Evolutionary conservation across 1,140 invertebrate genomes (phyloP), one percentile per base, ranked within the genome.

Genomic region (Kradibia gibbosae): DNA sequence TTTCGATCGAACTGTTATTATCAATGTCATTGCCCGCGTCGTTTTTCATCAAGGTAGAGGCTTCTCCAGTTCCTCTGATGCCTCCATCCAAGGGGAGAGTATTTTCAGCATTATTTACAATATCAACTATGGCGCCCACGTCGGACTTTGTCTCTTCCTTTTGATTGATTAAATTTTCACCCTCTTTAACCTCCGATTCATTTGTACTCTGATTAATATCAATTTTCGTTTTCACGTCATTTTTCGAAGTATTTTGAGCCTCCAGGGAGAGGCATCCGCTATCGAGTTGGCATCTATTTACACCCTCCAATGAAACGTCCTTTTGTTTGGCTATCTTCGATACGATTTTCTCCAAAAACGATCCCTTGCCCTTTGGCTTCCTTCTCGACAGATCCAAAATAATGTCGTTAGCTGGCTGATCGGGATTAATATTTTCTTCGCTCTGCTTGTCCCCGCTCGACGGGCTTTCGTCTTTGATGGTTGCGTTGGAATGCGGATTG

Each of bases 281-380:
- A 25, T 73, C 53, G 7, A 55, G 15, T 15, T 60, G 55, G 89
- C 85, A 86, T 20, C 84, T 86, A 53, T 86, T 85, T 17, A 89
- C 89, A 1, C 84, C 83, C 17, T 90, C 88, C 10, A 90, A 72
- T 22, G 87, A 73, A n/a, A 87, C 88, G 22, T 91, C 90, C 70
- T 91, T 91, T 39, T 91, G 87, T 45, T 80, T 80, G 0, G 90
- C 90, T 36, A 91, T 91, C 62, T 91, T 91, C 0, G 90, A 91
- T 0, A 91, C 90, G 7, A 91, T 91, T 85, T 90, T 90, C 74
- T 90, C 89, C 1, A 90, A 74, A 50, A 89, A 90, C 4, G 89
- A 89, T 7, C 89, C 88, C n/a, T 90, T 90, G 0, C 87, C 87
- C 28, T 87, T 88, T 1, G 85, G 84, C 36, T 90, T 90, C 25